Base-by-base conservation (phyloP, 1,140 invertebrate species). In the Drosophila sucinea region DNA sequence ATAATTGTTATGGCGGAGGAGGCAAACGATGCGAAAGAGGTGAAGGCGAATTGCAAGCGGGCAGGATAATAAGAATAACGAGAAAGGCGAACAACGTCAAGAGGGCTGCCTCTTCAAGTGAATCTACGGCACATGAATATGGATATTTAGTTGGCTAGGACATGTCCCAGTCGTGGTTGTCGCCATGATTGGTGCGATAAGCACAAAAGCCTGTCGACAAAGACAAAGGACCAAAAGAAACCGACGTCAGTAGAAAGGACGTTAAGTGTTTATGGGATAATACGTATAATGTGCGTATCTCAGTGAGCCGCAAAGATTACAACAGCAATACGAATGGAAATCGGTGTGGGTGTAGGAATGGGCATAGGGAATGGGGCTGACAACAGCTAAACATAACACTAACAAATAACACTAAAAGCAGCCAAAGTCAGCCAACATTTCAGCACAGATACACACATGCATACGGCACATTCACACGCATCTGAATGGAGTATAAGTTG, bases 191-290 rank as follows among this genome's bases (percentile, higher is more conserved):
- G 73, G 54, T 70, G 83, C 67, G 84, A 87, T 87, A 89, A 87
- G 84, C 64, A 81, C 77, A 68, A 79, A 79, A 79, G 83, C 58
- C 41, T 51, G 40, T 44, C 79, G 75, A 57, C 72, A 66, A 70
- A 82, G 72, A 87, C 76, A 82, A 68, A 71, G 66, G 41, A 38
- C 51, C 25, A 51, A 62, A 35, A 56, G 44, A 76, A 73, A 86
- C 70, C 82, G 79, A 83, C 84, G 72, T 73, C 67, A 72, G 67
- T 73, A 68, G 65, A 68, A 69, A 51, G 44, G 23, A 79, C 80
- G 77, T 89, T 87, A 87, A 89, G 84, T 89, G 84, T 87, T 87
- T 89, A 87, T 81, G 61, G 77, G 77, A 83, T 79, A 71, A 74
- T 67, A 57, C 72, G 56, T 25, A 62, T 72, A 67, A 69, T 64